phyloP scores from a whole-genome alignment of 2,888 invertebrate genomes.

The Agrotis puta region DNA sequence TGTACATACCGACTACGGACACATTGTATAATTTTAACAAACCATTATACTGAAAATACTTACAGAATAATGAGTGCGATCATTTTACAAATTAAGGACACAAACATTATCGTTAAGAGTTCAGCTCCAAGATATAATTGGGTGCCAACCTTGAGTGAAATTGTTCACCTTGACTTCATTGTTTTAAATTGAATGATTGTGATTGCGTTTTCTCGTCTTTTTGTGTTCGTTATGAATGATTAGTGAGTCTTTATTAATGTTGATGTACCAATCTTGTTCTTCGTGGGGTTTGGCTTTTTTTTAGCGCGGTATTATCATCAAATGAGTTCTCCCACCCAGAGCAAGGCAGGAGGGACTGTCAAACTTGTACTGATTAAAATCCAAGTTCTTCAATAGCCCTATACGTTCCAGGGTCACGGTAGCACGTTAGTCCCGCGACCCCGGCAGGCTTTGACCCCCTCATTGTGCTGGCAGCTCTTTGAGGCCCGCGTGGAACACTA shows the following conservation, averaged over 20 bases:
- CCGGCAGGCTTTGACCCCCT: too few relatives aligned
- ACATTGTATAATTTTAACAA: neutral
- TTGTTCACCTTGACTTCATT: constrained; percentile 51
- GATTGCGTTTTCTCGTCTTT: constrained; percentile 31
- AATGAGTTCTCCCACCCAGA: too few relatives aligned
- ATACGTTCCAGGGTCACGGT: too few relatives aligned
- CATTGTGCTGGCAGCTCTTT: too few relatives aligned
- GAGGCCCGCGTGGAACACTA: too few relatives aligned
- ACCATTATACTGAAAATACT: constrained; percentile 14
- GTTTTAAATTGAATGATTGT: constrained; percentile 58
- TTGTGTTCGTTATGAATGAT: constrained; percentile 11
- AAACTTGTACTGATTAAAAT: too few relatives aligned
- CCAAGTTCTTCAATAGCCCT: too few relatives aligned
- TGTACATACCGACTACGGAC: too few relatives aligned
- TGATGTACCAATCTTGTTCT: neutral
- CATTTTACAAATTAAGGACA: constrained; percentile 39
- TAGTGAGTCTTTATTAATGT: neutral
- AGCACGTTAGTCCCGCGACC: too few relatives aligned
- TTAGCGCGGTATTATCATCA: too few relatives aligned
- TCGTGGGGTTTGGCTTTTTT: neutral
- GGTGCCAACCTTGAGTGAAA: constrained; percentile 53
- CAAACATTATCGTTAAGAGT: constrained; percentile 24
- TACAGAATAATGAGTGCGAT: constrained; percentile 11
- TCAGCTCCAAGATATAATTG: constrained; percentile 42
- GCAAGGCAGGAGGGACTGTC: too few relatives aligned